Base-by-base conservation (phyloP, 1,140 invertebrate species). In the Trachymyrmex septentrionalis region DNA sequence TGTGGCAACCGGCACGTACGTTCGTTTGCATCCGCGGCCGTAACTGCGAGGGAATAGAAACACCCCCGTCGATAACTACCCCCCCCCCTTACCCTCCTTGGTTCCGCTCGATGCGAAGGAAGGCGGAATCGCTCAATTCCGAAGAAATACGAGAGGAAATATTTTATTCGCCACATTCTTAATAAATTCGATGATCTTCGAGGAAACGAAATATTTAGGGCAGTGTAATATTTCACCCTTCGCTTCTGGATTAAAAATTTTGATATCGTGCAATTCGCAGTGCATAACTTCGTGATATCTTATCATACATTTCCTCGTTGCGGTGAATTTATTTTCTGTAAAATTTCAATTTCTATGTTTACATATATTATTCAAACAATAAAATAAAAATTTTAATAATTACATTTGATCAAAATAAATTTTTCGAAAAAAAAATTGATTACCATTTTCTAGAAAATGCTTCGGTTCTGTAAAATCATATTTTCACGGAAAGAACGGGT, bases 121-220 rank as follows among this genome's bases (percentile, higher is more conserved):
- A n/a, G 59, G 55, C 63, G 53, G 66, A 87, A 90, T 87, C 75
- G 86, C 89, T 87, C 88, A 90, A 90, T 90, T 73, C 19, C 63
- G 80, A 84, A 21, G 78, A 86, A 76, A 61, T 78, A 24, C 48
- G 64, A 57, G 14, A 38, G 7, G 19, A 34, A 24, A 21, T 27
- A 30, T 77, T 57, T 85, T 21, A 77, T 38, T 66, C 16, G n/a
- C 27, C 19, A n/a, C 12, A n/a, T 21, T 57, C 21, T 44, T 81
- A 53, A 69, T 69, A 38, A 81, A 69, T 53, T 67, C 12, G 2
- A 44, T 2, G 5, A 6, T 27, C 44, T 30, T n/a, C 27, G 7
- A 30, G 38, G 9, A 48, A 78, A 3, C 10, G 10, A 34, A 9
- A 48, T 19, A 16, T 19, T 76, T 63, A 16, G 16, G 1, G 4